Conservation (phyloP, 2,113 vertebrate species). For the Gorsachius goisagi region DNA sequence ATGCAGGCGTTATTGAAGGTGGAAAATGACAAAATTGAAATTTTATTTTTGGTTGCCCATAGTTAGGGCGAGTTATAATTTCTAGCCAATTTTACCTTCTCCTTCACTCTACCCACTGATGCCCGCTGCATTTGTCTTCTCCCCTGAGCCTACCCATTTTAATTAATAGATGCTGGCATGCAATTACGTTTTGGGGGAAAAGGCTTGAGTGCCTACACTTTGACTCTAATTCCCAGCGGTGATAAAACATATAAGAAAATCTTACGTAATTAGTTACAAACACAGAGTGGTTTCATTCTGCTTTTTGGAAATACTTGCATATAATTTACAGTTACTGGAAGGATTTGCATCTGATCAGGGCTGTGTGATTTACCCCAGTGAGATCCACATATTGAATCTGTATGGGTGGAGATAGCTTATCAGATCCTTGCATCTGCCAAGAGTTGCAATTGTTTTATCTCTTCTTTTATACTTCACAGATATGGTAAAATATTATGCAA, state of each 20-base stretch:
- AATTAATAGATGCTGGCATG: neutral
- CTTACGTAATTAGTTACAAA: neutral
- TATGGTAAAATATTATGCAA: neutral
- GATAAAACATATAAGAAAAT: neutral
- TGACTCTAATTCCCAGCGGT: neutral
- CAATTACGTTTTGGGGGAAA: neutral
- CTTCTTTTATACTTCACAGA: neutral
- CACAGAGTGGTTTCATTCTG: neutral
- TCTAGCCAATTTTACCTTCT: neutral
- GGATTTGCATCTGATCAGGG: neutral
- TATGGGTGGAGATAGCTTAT: neutral
- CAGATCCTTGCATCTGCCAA: neutral
- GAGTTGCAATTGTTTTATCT: neutral
- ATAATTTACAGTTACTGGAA: neutral
- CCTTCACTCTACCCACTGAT: neutral
- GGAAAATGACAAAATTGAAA: neutral
- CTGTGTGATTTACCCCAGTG: neutral
- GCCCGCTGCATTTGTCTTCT: neutral
- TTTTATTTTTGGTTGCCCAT: neutral
- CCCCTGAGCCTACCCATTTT: neutral
- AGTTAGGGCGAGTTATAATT: neutral
- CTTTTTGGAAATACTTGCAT: neutral
- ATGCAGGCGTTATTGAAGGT: neutral
- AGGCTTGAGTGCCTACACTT: neutral
- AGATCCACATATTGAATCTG: neutral